These are phyloP conservation scores for Gopherus flavomarginatus DNA, from an alignment of 2,113 vertebrate species.

Conservation along the genomic window DNA sequence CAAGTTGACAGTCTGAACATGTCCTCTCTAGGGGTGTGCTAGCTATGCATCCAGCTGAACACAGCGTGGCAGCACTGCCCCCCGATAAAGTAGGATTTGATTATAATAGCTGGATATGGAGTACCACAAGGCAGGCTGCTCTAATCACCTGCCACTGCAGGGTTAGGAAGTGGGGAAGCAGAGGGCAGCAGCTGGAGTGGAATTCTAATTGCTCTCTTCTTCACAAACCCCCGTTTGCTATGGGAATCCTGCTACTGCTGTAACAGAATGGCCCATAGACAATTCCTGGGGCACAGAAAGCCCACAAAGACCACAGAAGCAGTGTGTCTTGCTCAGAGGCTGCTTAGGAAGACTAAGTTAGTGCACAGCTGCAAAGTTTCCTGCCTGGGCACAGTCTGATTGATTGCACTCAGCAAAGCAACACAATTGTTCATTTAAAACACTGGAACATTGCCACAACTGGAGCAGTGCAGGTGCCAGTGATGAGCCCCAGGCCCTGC, in stretches of 20 bases:
- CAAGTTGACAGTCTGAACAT: not conserved
- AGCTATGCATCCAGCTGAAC: fast-evolving
- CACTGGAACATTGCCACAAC: not conserved
- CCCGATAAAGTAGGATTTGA: not conserved
- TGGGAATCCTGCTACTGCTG: conserved; percentile 39
- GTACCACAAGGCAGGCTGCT: not conserved
- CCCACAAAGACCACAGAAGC: fast-evolving
- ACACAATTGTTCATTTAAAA: not conserved
- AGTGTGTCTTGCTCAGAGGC: not conserved
- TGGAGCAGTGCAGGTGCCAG: not conserved
- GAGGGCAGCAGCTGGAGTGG: conserved; percentile 33
- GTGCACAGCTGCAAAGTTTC: not conserved
- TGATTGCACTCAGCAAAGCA: not conserved
- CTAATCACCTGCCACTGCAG: conserved; percentile 64
- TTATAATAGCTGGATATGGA: not conserved
- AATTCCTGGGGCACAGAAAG: not conserved
- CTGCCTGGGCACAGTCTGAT: not conserved
- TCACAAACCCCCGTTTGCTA: conserved; percentile 46
- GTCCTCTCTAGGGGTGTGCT: fast-evolving
- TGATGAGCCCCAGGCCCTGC: not conserved
- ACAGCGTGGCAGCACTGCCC: fast-evolving
- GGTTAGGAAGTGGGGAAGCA: conserved; percentile 46
- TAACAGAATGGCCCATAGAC: conserved; percentile 3
- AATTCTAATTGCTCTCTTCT: conserved; percentile 75
- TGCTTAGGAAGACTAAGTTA: not conserved